Conservation (phyloP, 35 echinoderm and acorn worm species). For the Ptychodera flava region DNA sequence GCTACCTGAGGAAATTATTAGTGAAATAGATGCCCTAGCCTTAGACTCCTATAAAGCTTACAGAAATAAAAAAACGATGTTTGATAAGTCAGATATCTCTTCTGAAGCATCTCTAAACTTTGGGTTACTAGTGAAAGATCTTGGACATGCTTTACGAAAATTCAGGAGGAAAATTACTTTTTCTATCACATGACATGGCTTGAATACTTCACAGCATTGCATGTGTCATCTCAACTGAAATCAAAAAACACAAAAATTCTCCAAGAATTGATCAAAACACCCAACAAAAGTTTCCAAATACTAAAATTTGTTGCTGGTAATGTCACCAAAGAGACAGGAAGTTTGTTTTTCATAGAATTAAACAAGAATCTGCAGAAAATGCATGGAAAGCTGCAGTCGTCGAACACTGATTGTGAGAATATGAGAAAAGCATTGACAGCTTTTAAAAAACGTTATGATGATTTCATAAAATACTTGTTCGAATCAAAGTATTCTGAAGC, state of each 20-base stretch:
- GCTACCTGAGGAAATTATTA: background rate
- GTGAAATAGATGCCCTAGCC: background rate
- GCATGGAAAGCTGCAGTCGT: too few species aligned
- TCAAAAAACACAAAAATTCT: background rate
- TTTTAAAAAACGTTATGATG: too few species aligned
- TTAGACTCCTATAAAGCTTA: background rate
- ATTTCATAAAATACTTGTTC: too few species aligned
- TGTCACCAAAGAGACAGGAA: too few species aligned
- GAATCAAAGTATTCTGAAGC: too few species aligned
- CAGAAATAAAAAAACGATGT: background rate
- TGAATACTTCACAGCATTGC: background rate
- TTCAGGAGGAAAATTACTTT: background rate
- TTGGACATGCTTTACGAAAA: background rate
- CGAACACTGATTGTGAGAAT: too few species aligned
- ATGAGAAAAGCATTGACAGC: too few species aligned
- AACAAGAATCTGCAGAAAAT: too few species aligned
- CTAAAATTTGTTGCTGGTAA: background rate
- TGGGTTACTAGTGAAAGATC: background rate
- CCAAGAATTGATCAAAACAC: background rate
- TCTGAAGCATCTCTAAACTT: background rate
- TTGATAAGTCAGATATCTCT: background rate
- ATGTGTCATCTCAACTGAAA: background rate
- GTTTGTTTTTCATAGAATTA: too few species aligned
- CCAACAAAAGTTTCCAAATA: background rate
- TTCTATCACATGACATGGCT: background rate